phyloP scores from a whole-genome alignment of 2,888 invertebrate genomes.

The Drosophila cracens region DNA sequence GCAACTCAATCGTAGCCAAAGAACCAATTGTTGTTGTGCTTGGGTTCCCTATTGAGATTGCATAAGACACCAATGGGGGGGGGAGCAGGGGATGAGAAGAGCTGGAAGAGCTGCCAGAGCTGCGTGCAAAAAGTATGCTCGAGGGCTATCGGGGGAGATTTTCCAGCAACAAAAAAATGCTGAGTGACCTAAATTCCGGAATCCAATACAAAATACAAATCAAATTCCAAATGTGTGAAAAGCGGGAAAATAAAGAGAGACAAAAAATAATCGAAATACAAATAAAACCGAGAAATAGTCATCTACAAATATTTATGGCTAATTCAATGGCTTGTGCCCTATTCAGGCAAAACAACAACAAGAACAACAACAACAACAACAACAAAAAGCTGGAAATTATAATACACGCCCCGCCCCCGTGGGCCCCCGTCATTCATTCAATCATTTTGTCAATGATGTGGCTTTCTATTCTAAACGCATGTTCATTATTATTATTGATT shows the following conservation, averaged over 20 bases:
- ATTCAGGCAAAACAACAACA: conserved; percentile 10
- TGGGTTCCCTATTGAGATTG: conserved; percentile 7
- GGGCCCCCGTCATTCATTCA: conserved; percentile 68
- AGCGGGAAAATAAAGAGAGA: conserved; percentile 29
- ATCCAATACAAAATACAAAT: conserved; percentile 44
- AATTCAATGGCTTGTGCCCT: conserved; percentile 46
- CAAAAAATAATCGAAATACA: conserved; percentile 37
- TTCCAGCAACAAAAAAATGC: conserved; percentile 5
- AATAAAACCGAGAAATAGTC: conserved; percentile 57
- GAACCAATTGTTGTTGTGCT: background rate
- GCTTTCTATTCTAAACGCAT: conserved; percentile 62
- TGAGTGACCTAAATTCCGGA: conserved; percentile 68
- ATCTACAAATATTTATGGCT: conserved; percentile 65
- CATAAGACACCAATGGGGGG: conserved; percentile 11
- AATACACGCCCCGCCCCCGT: conserved; percentile 14
- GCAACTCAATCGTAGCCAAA: conserved; percentile 5
- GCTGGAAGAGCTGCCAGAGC: background rate
- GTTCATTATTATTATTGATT: conserved; percentile 80
- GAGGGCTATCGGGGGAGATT: background rate
- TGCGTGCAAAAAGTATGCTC: conserved; percentile 37
- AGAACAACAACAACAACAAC: background rate
- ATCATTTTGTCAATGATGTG: conserved; percentile 78
- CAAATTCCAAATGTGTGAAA: conserved; percentile 67
- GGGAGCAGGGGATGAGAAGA: background rate
- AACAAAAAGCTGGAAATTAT: background rate